Base-by-base conservation (phyloP, 2,797 vertebrate species). In the Coendou prehensilis region DNA sequence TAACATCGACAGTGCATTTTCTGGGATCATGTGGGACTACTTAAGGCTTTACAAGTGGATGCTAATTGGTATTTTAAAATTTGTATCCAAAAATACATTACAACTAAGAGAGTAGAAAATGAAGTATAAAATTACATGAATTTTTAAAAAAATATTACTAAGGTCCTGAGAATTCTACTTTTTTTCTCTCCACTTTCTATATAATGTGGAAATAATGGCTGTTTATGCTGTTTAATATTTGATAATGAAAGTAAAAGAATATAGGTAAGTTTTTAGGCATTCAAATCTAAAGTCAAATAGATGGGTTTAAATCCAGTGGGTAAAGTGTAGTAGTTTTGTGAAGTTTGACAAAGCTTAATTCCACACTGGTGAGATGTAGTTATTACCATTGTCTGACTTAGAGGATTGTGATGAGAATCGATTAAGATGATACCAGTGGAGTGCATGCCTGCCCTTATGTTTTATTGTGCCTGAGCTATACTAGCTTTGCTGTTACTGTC, bases 1-100 rank as follows among this genome's bases (percentile, higher is more conserved):
- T 91, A 93, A 94, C 67, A 75, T 1, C 79, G 79, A 96, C 63
- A 87, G 61, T 56, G 97, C 69, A 86, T 97, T 97, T 97, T 96
- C 94, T 91, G 28, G n/a, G 79, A 83, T 84, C 69, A 85, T 5
- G 5, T 86, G 79, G 56, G 37, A 87, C 28, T 88, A 81, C 47
- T 92, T 59, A 85, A 2, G 67, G 61, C 13, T 81, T 93, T 92
- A 80, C 61, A 91, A 92, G 93, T 86, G 71, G 69, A 23, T 9
- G 85, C 54, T 87, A 94, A 94, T 84, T 17, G 78, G 6, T 28
- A 52, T 83, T 96, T 86, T 23, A 73, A 91, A 93, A 71, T 57
- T 37, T 94, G 79, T 54, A 75, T 87, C 5, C 64, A 73, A 64
- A 96, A 89, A 91, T 64, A 95, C 93, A 92, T 47, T 54, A 63